Evolutionary conservation across 1,140 invertebrate species (phyloP).

Genomic region (Saccostrea cuccullata): DNA sequence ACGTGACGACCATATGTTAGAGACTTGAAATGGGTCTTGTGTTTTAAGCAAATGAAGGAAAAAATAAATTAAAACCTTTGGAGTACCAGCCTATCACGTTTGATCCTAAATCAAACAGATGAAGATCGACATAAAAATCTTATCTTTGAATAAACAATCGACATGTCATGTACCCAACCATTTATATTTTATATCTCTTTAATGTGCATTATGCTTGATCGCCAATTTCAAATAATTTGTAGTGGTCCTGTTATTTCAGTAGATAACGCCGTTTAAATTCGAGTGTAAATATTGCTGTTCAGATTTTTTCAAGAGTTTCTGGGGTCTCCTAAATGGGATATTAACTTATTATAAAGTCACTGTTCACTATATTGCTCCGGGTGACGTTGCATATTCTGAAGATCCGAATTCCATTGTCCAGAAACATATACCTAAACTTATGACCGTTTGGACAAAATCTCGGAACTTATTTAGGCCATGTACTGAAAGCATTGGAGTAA

Average conservation of each 20-base stretch:
- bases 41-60: constrained; percentile 31
- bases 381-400: neutral
- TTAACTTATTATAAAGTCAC: constrained; percentile 20
- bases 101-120: constrained; percentile 31
- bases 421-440: neutral
- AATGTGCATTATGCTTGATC: constrained; percentile 18
- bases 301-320: constrained; percentile 24
- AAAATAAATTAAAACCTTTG: neutral
- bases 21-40: constrained; percentile 17
- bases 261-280: constrained; percentile 34
- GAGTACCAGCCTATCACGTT: constrained; percentile 29
- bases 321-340: neutral
- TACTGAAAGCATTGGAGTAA: constrained; percentile 3
- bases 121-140: constrained; percentile 36
- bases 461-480: neutral
- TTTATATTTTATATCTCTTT: constrained; percentile 37
- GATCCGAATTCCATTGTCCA: neutral
- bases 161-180: constrained; percentile 31
- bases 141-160: constrained; percentile 22
- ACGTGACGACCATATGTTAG: neutral
- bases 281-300: constrained; percentile 6
- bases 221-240: constrained; percentile 23
- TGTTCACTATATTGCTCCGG: neutral
- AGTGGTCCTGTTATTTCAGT: constrained; percentile 33
- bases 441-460: constrained; percentile 8